Percentiles rank a stretch among this genome's conserved stretches.
Evolutionary conservation across 1,140 invertebrate genomes (phyloP).

Genomic region (Calliphora vicina): DNA sequence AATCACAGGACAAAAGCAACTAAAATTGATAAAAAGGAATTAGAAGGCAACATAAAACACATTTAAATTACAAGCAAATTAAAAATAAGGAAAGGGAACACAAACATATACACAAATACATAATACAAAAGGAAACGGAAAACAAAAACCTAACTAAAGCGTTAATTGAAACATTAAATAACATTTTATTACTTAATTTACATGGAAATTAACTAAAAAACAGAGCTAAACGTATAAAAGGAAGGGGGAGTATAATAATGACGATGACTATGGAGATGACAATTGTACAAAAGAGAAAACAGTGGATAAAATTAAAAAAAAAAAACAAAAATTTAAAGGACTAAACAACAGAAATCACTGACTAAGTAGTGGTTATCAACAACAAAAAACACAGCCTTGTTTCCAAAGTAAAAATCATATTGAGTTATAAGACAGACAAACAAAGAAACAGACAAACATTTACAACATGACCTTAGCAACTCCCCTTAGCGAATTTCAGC

Average conservation of each 20-base stretch:
- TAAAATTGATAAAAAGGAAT: background rate
- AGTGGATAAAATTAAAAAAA: background rate
- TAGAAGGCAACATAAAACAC: background rate
- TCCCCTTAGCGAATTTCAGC: background rate
- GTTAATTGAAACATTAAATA: slow-evolving; percentile 57
- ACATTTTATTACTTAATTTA: slow-evolving; percentile 59
- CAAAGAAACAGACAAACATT: background rate
- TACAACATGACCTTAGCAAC: background rate
- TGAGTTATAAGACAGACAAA: background rate
- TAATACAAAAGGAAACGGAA: background rate
- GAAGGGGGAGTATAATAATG: background rate
- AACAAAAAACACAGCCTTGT: background rate
- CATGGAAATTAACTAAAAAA: slow-evolving; percentile 54
- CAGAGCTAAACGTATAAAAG: slow-evolving; percentile 38
- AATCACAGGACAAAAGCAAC: background rate
- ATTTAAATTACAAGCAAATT: slow-evolving; percentile 30
- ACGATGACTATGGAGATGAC: background rate
- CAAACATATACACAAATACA: background rate
- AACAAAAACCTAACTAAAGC: slow-evolving; percentile 9
- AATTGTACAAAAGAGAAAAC: background rate
- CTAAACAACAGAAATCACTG: slow-evolving; percentile 22
- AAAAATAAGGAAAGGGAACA: slow-evolving; percentile 7
- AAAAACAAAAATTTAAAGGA: background rate
- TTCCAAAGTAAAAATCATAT: slow-evolving; percentile 20
- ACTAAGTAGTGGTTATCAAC: slow-evolving; percentile 27